Evolutionary conservation across 2,888 invertebrate species (phyloP).

Genomic region (Rhodophaea formosa): DNA sequence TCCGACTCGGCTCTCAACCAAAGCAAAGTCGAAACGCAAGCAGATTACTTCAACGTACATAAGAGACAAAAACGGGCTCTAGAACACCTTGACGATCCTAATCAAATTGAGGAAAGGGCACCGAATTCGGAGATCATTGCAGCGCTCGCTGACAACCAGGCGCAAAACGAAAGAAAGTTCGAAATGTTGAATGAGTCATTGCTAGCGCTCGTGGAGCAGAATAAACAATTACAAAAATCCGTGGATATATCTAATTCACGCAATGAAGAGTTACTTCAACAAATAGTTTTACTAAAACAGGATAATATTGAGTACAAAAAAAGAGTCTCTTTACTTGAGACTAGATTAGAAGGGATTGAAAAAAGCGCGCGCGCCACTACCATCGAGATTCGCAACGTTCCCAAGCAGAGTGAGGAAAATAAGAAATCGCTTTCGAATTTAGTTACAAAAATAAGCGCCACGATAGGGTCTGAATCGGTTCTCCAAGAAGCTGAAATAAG

Average conservation of each 20-base stretch:
- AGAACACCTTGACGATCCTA: too few relatives aligned
- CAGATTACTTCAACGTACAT: too few relatives aligned
- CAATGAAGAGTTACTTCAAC: background rate
- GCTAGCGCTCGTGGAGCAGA: slow-evolving; percentile 8
- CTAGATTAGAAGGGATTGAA: slow-evolving; percentile 1
- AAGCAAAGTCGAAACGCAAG: slow-evolving; percentile 3
- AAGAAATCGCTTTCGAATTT: background rate
- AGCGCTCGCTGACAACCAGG: too few relatives aligned
- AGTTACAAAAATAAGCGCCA: too few relatives aligned
- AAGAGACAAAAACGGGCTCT: too few relatives aligned
- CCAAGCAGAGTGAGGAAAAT: slow-evolving; percentile 1
- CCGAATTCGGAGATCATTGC: too few relatives aligned
- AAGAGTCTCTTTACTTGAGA: background rate
- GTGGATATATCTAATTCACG: background rate
- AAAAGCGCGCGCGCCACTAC: background rate
- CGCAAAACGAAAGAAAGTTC: too few relatives aligned
- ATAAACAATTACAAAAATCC: slow-evolving; percentile 4
- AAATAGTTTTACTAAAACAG: background rate
- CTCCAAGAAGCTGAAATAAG: too few relatives aligned
- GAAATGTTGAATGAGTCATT: background rate
- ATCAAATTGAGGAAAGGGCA: too few relatives aligned
- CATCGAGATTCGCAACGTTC: slow-evolving; percentile 4
- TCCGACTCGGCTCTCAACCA: background rate
- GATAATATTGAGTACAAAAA: slow-evolving; percentile 9
- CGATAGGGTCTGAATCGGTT: too few relatives aligned